These are phyloP conservation scores for Sarcophaga carnaria DNA, from an alignment of 2,888 invertebrate species.

Conservation along the genomic window DNA sequence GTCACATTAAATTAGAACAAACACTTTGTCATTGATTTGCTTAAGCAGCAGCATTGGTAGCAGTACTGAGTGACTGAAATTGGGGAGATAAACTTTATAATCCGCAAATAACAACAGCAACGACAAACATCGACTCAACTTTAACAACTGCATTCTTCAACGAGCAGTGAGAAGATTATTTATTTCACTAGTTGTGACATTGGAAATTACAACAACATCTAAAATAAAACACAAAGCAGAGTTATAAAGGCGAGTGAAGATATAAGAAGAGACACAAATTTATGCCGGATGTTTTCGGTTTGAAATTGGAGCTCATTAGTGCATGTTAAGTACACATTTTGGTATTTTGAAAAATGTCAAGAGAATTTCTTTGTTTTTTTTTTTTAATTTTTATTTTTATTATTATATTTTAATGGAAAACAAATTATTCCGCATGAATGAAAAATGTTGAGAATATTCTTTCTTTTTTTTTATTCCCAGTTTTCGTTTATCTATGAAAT, in stretches of 20 bases:
- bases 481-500: neutral
- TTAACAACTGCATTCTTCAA: constrained; percentile 49
- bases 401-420: constrained; percentile 47
- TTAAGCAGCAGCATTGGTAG: constrained; percentile 46
- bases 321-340: constrained; percentile 61
- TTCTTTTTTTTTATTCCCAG: neutral
- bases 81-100: constrained; percentile 56
- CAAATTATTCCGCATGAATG: constrained; percentile 56
- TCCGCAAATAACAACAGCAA: constrained; percentile 34
- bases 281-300: constrained; percentile 70
- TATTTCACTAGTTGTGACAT: constrained; percentile 68
- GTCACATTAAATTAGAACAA: constrained; percentile 79
- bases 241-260: neutral
- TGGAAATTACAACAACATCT: constrained; percentile 60
- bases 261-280: constrained; percentile 27
- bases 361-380: constrained; percentile 22
- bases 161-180: constrained; percentile 53
- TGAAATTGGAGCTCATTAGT: constrained; percentile 71
- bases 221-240: neutral
- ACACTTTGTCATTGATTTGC: constrained; percentile 78
- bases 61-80: constrained; percentile 1
- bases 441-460: neutral
- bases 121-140: constrained; percentile 20
- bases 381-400: neutral
- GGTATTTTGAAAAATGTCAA: constrained; percentile 33